Evolutionary conservation across 2,113 vertebrate species (phyloP).

Genomic region (Sinosuthora webbiana): DNA sequence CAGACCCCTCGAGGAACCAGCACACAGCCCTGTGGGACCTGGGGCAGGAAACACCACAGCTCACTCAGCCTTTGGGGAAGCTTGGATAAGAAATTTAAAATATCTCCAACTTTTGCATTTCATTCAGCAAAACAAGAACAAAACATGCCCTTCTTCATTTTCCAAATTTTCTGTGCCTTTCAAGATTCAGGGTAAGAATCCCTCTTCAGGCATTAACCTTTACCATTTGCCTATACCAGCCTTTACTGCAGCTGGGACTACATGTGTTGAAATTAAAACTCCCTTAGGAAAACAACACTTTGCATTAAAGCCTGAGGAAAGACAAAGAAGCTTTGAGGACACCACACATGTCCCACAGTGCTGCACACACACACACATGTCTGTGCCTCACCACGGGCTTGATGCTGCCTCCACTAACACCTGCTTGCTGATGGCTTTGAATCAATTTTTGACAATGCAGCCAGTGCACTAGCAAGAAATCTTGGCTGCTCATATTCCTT

Average conservation of each 20-base stretch:
- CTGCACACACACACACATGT: neutral
- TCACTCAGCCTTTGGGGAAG: neutral
- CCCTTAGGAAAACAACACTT: neutral
- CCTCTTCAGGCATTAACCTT: neutral
- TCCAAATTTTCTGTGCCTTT: neutral
- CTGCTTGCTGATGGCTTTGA: neutral
- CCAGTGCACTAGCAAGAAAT: neutral
- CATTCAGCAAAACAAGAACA: neutral
- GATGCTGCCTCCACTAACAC: neutral
- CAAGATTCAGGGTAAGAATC: neutral
- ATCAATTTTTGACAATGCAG: neutral
- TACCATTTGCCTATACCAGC: neutral
- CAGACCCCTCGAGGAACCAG: accelerated
- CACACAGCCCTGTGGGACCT: neutral
- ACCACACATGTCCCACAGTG: accelerated
- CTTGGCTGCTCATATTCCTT: neutral
- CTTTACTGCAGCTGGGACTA: neutral
- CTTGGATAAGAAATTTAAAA: neutral
- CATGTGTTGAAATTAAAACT: neutral
- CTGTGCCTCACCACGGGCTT: neutral
- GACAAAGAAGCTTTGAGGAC: neutral
- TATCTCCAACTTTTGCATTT: neutral
- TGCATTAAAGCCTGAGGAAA: neutral
- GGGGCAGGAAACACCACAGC: neutral
- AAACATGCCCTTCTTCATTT: neutral